Evolutionary conservation across 2,888 invertebrate species (phyloP), one percentile per base, ranked within the genome.

Genomic region (Phyllotreta cruciferae): DNA sequence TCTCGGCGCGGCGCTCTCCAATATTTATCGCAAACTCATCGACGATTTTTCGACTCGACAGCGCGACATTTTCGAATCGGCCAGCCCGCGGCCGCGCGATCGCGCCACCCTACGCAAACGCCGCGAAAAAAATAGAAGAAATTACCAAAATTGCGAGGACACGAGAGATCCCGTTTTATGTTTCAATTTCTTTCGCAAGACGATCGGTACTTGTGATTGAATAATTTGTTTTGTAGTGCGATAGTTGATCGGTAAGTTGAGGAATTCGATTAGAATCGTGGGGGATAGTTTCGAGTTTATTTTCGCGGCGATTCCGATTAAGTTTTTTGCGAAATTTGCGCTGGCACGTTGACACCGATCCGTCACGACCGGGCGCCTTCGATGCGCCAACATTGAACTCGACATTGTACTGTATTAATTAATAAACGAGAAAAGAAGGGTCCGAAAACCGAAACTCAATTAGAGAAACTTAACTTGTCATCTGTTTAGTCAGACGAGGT

Each of bases 1-100:
- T 68, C 68, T 66, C 63, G 14, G 50, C 49, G 24, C 24, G 24
- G 24, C 24, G 1, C 24, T 24, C 58, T 63, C 45, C 56, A 62
- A 60, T 52, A 57, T 60, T 24, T 68, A 68, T 68, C 63, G 53
- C 66, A 63, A 56, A 55, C 63, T 68, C 68, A 65, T 63, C 63
- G 62, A 65, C 63, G 55, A 52, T 53, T 66, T 66, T 68, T 64
- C 53, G 61, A 66, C 44, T 49, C 57, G 61, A 53, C 55, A 60
- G 65, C 64, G 38, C 11, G 37, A 53, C 39, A 41, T 50, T 24
- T 24, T 24, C 24, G 24, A 24, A 24, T 24, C 24, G 24, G 24
- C 24, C 24, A 24, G 24, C 24, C 24, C 24, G 24, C 24, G 24
- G 24, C 24, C 24, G 24, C 4, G 24, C 24, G 24, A 24, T 24